These are phyloP conservation scores for Zapus hudsonius DNA, from an alignment of 2,113 vertebrate species.

Conservation along the genomic window DNA sequence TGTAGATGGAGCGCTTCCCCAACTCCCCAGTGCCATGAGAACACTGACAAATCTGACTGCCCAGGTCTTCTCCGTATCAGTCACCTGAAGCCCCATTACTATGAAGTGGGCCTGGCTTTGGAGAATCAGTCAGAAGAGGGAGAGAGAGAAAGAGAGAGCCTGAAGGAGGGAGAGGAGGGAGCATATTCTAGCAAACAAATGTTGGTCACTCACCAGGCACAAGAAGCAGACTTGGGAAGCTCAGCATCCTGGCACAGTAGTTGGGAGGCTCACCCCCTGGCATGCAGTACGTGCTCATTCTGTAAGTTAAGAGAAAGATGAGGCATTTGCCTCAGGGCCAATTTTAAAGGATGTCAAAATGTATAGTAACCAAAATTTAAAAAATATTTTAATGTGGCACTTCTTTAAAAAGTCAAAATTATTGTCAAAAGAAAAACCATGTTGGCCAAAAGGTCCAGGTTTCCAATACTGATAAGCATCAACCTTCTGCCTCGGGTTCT, in stretches of 20 bases:
- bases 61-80: neutral
- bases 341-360: neutral
- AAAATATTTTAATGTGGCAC: neutral
- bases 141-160: neutral
- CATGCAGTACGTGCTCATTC: fast-evolving
- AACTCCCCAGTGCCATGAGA: neutral
- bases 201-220: neutral
- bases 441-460: neutral
- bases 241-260: neutral
- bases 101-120: neutral
- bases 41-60: constrained; percentile 14
- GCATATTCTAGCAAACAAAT: too few species aligned
- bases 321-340: neutral
- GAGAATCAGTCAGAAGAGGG: neutral
- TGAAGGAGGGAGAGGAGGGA: neutral
- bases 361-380: neutral
- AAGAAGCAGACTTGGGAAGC: neutral
- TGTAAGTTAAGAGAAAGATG: neutral
- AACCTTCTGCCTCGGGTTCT: neutral
- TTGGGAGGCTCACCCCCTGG: fast-evolving
- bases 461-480: neutral
- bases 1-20: neutral
- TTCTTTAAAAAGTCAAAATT: neutral
- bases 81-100: neutral
- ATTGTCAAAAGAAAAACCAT: neutral